These are phyloP conservation scores for Brachystomella parvula DNA, from an alignment of 1,140 invertebrate genomes.

Conservation along the genomic window DNA sequence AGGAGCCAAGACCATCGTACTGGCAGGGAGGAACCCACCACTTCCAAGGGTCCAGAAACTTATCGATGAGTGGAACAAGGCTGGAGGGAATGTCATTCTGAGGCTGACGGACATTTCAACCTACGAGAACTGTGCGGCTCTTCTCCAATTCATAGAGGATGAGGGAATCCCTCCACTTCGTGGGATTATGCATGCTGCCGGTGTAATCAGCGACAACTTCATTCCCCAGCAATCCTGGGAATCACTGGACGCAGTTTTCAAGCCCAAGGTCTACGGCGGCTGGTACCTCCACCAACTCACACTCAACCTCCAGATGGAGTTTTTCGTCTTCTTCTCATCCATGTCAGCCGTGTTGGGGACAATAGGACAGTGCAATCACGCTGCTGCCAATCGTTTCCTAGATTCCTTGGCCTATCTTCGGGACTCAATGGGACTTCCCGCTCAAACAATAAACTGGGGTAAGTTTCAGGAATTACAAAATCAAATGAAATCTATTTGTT, in stretches of 20 bases:
- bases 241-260: constrained; percentile 1
- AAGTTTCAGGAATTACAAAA: too few relatives aligned
- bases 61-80: not conserved
- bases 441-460: not conserved
- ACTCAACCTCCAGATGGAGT: not conserved
- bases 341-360: not conserved
- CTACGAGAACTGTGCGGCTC: not conserved
- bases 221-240: constrained; percentile 16
- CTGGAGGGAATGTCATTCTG: not conserved
- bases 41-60: not conserved
- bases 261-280: constrained; percentile 15
- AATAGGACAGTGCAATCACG: constrained; percentile 3
- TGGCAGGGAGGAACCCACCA: not conserved
- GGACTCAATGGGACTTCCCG: not conserved
- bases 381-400: constrained; percentile 6
- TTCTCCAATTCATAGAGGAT: not conserved
- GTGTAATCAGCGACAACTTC: not conserved
- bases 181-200: constrained; percentile 22
- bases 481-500: too few relatives aligned
- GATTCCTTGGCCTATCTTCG: not conserved
- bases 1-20: constrained; percentile 9
- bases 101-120: not conserved
- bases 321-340: constrained; percentile 9
- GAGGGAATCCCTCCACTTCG: constrained; percentile 11
- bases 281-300: constrained; percentile 21